Evolutionary conservation across 23 tunicate species (phyloP), one percentile per base, ranked within the genome.

Genomic region (Styela clava): DNA sequence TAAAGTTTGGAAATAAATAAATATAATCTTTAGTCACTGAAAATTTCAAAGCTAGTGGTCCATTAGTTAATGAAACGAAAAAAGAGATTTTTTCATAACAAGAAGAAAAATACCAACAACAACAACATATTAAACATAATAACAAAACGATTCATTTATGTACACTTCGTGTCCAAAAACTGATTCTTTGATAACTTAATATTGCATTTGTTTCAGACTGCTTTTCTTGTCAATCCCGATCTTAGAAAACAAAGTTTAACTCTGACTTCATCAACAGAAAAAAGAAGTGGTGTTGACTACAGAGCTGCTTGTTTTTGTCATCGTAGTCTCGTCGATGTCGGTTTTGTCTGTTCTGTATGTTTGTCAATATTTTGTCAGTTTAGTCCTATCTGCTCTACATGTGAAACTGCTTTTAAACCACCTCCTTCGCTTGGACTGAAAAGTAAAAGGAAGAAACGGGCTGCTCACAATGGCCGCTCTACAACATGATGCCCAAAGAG

Each of bases 171-270:
- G n/a, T n/a, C n/a, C n/a, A n/a, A n/a, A n/a, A n/a, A n/a, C n/a
- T n/a, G n/a, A n/a, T n/a, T n/a, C n/a, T n/a, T n/a, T n/a, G n/a
- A n/a, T n/a, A n/a, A n/a, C n/a, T n/a, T n/a, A n/a, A n/a, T n/a
- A n/a, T n/a, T n/a, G n/a, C n/a, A n/a, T n/a, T n/a, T n/a, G n/a
- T 84, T 83, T 70, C 79, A 93, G 98, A 93, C 98, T 69, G 98
- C 93, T 1, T 93, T 93, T 62, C 83, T 93, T 29, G 69, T 85
- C 33, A 86, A 93, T 63, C 83, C 94, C 5, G 90, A 88, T 2
- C n/a, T 93, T 2, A 86, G 98, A 19, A 81, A 84, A 51, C 79
- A 88, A 35, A 84, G 87, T 64, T 81, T 93, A 19, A 63, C 77
- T 27, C 29, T 93, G 3, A 44, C 98, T 5, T 35, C 81, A 24